Conservation (phyloP, 2,888 invertebrate species). For the Brachypterus glaber region DNA sequence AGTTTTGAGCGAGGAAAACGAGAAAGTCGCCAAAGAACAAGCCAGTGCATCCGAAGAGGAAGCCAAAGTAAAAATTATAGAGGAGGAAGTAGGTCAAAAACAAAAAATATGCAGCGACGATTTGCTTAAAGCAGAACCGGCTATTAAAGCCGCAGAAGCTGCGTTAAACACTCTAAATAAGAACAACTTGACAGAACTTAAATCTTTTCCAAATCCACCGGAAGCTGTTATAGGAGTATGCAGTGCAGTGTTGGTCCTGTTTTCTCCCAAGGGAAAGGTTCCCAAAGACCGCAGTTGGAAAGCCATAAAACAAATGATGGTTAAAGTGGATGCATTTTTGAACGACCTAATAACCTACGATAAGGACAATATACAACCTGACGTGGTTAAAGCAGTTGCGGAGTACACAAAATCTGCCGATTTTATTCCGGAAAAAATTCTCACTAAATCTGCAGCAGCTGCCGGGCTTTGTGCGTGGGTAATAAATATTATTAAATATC, state of each 20-base stretch:
- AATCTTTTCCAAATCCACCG: constrained; percentile 88
- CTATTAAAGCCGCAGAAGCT: constrained; percentile 77
- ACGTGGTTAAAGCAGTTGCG: constrained; percentile 68
- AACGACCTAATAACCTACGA: constrained; percentile 76
- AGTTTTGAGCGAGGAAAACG: constrained; percentile 81
- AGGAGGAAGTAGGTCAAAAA: constrained; percentile 76
- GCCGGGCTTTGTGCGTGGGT: constrained; percentile 93
- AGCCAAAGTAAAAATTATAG: constrained; percentile 79
- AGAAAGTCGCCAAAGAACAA: constrained; percentile 83
- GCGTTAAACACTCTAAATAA: constrained; percentile 89
- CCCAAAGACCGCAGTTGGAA: constrained; percentile 93
- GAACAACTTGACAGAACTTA: constrained; percentile 86
- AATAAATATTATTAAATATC: constrained; percentile 81
- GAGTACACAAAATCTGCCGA: constrained; percentile 61
- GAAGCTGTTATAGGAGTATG: constrained; percentile 79
- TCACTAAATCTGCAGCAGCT: constrained; percentile 81
- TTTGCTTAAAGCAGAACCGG: constrained; percentile 85
- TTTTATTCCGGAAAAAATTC: constrained; percentile 75
- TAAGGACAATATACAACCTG: constrained; percentile 86
- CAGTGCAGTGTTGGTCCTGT: constrained; percentile 80
- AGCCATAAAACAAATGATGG: constrained; percentile 82
- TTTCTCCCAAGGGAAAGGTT: constrained; percentile 71
- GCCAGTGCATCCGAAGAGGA: constrained; percentile 76
- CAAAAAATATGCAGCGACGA: constrained; percentile 82
- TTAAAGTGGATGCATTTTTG: constrained; percentile 79